These are phyloP conservation scores for Falco berigora DNA, from an alignment of 2,797 vertebrate species.

Conservation along the genomic window DNA sequence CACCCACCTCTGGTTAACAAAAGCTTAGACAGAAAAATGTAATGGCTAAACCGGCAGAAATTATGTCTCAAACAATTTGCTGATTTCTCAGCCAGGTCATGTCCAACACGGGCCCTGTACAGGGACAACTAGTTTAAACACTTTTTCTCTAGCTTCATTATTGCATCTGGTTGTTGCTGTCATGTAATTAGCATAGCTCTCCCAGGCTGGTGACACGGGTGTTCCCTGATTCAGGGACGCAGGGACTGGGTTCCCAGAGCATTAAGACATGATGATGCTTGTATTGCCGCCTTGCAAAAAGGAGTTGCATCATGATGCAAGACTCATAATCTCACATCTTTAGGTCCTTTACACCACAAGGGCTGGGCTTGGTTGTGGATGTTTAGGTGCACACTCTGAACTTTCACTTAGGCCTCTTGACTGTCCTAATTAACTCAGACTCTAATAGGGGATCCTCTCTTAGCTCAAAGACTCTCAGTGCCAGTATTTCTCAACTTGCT, in stretches of 20 bases:
- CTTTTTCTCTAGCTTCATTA: neutral
- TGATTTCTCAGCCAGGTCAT: neutral
- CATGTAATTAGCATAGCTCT: neutral
- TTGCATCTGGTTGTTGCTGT: neutral
- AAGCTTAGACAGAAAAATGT: fast-evolving
- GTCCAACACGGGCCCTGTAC: neutral
- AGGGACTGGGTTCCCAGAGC: neutral
- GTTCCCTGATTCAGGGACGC: neutral
- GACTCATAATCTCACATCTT: neutral
- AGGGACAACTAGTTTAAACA: neutral
- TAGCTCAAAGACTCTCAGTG: neutral
- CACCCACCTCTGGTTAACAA: neutral
- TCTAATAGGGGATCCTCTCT: neutral
- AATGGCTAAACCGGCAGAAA: neutral
- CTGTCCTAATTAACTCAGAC: neutral
- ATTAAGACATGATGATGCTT: slow-evolving; percentile 40
- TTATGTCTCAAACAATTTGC: fast-evolving
- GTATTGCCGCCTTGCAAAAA: slow-evolving; percentile 39
- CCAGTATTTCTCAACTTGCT: neutral
- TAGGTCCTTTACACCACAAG: neutral
- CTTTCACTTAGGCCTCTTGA: neutral
- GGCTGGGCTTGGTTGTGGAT: neutral
- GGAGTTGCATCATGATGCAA: neutral
- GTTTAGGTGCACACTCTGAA: neutral
- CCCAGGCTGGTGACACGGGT: slow-evolving; percentile 22